phyloP scores from a whole-genome alignment of 1,140 invertebrate genomes.

The Macrosteles quadrilineatus region DNA sequence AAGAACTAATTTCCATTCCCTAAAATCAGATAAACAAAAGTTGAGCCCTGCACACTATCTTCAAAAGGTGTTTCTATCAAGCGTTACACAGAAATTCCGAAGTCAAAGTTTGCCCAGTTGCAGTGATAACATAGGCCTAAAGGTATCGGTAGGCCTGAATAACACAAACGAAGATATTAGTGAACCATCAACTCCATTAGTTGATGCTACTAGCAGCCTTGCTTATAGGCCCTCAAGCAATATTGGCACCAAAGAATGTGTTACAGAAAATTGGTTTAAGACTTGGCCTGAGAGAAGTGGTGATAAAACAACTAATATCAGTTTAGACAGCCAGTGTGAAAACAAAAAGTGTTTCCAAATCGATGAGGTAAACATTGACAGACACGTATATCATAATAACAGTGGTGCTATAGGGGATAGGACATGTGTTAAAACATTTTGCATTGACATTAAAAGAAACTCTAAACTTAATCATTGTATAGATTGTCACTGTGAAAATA shows the following conservation, averaged over 20 bases:
- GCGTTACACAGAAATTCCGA: conserved; percentile 37
- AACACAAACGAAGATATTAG: conserved; percentile 12
- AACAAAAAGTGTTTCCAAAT: too few species aligned
- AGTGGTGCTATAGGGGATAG: background rate
- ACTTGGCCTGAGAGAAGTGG: conserved; percentile 46
- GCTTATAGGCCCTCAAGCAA: background rate
- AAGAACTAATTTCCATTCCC: conserved; percentile 37
- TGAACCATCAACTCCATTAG: background rate
- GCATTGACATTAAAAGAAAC: background rate
- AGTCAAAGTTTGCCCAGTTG: conserved; percentile 43
- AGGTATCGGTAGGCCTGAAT: background rate
- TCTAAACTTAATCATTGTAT: background rate
- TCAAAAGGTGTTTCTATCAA: conserved; percentile 40
- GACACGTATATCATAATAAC: background rate
- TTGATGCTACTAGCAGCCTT: background rate
- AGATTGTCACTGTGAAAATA: background rate
- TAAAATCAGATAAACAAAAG: conserved; percentile 28
- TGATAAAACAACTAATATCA: conserved; percentile 38
- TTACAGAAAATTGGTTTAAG: conserved; percentile 43
- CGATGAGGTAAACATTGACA: too few species aligned
- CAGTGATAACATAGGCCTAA: conserved; percentile 33
- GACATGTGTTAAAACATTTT: background rate
- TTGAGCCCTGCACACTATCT: conserved; percentile 41
- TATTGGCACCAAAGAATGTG: conserved; percentile 20
- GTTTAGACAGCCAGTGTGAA: background rate